Evolutionary conservation across 2,113 vertebrate species (phyloP), one percentile per base, ranked within the genome.

Genomic region (Myrmecophaga tridactyla): DNA sequence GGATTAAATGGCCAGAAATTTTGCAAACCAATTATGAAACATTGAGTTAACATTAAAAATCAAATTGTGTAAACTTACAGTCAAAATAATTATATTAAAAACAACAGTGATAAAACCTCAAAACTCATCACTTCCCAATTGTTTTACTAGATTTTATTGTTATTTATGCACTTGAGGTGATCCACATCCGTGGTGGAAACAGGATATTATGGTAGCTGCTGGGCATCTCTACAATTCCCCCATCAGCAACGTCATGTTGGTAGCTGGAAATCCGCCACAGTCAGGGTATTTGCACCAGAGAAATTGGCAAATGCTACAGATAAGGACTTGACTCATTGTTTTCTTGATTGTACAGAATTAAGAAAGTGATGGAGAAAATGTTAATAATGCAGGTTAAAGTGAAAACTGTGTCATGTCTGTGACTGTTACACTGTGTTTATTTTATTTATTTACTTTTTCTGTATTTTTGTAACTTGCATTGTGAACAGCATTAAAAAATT

Each of bases 161-260:
- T 56, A 8, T 34, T 51, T 7, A 4, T 3, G 1, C 39, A 48
- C 51, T 25, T 7, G 6, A 43, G 20, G 76, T 41, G 21, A 17
- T 8, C 60, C 13, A 10, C 70, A 15, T 8, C 46, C 10, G 10
- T 20, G 60, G 29, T 6, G 10, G 75, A 39, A 62, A 46, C 0
- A 10, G 51, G 1, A 3, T 2, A 3, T 1, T 20, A 4, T 0
- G 3, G 39, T 0, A 15, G 20, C 6, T 7, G 1, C 11, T 3
- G 72, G 0, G 0, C 0, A 1, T n/a, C 4, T 53, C 41, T 31
- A 34, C 27, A 34, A 1, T 7, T 23, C 34, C 75, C 56, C 1
- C 4, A 6, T 53, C 65, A 27, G 25, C 1, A 65, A 11, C 3
- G 7, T 3, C 27, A 13, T 34, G 11, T 0, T 13, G 4, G 72